Percentiles rank a stretch among this genome's conserved stretches.
phyloP scores from a whole-genome alignment of 2,888 invertebrate genomes.

The Drosophila robusta region DNA sequence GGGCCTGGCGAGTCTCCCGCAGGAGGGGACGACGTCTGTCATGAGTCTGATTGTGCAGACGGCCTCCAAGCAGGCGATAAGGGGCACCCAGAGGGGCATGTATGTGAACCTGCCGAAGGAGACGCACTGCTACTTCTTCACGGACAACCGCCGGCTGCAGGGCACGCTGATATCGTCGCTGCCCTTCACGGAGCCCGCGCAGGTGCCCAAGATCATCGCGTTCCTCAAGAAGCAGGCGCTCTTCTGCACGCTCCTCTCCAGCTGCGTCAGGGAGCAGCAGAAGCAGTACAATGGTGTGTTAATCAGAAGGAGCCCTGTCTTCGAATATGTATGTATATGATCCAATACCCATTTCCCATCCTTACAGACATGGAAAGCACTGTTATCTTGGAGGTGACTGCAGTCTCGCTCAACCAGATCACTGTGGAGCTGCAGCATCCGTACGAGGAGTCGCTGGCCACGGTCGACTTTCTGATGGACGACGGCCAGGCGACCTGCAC shows the following conservation, averaged over 20 bases:
- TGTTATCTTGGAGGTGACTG: slow-evolving; percentile 96
- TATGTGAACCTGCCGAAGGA: slow-evolving; percentile 97
- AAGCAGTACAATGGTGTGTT: slow-evolving; percentile 88
- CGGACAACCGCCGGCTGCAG: slow-evolving; percentile 91
- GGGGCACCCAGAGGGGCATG: slow-evolving; percentile 91
- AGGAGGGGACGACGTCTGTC: slow-evolving; percentile 78
- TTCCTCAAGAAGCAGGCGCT: slow-evolving; percentile 95
- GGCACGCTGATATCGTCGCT: slow-evolving; percentile 87
- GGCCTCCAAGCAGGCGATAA: slow-evolving; percentile 90
- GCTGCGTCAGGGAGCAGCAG: slow-evolving; percentile 93
- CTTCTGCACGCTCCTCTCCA: slow-evolving; percentile 94
- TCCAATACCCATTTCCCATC: neutral
- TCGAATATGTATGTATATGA: too few species aligned
- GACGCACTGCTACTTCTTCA: slow-evolving; percentile 96
- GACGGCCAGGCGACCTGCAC: slow-evolving; percentile 93
- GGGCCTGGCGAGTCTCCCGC: slow-evolving; percentile 79
- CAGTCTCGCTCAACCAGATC: slow-evolving; percentile 94
- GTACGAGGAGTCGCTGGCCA: slow-evolving; percentile 95
- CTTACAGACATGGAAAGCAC: slow-evolving; percentile 84
- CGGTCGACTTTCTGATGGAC: slow-evolving; percentile 94
- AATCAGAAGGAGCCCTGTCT: neutral
- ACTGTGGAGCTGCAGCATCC: slow-evolving; percentile 97
- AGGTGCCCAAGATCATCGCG: slow-evolving; percentile 94
- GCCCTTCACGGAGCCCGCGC: slow-evolving; percentile 97
- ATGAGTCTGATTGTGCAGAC: slow-evolving; percentile 91